A percentile compares a stretch with the other conserved stretches of the same genome.
Evolutionary conservation across 2,888 invertebrate genomes (phyloP).

Genomic region (Linyphia triangularis): DNA sequence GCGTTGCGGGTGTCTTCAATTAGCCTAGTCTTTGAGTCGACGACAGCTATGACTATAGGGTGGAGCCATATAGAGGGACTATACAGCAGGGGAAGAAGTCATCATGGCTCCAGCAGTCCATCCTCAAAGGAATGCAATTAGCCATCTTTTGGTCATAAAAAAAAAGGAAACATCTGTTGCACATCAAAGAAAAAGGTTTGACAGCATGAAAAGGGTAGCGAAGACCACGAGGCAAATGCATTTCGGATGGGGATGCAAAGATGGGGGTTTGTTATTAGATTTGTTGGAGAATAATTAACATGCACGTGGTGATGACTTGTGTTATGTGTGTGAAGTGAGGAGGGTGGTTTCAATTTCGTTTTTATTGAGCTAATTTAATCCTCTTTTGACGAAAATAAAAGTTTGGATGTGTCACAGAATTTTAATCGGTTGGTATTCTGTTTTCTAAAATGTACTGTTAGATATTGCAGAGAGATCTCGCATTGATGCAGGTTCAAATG

Average conservation of each 20-base stretch:
- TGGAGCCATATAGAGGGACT: background rate
- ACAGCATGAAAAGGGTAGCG: background rate
- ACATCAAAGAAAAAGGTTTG: background rate
- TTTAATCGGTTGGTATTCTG: no score
- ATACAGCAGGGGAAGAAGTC: background rate
- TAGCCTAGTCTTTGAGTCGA: background rate
- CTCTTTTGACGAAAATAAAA: no score
- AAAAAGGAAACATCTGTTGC: background rate
- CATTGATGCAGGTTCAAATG: no score
- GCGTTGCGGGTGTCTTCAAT: no score
- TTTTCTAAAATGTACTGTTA: no score
- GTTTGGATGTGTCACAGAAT: no score
- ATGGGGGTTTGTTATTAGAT: background rate
- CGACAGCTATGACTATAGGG: background rate
- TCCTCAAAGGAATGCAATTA: background rate
- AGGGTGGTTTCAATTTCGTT: no score
- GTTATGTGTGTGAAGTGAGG: no score
- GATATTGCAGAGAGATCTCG: no score
- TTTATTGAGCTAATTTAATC: no score
- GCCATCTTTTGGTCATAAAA: background rate
- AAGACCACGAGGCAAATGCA: background rate
- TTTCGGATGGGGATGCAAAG: background rate
- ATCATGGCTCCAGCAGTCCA: background rate
- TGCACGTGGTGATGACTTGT: no score
- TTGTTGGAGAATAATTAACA: background rate